Base-by-base conservation (phyloP, 1,140 invertebrate genomes). In the Ditylenchus dipsaci region DNA sequence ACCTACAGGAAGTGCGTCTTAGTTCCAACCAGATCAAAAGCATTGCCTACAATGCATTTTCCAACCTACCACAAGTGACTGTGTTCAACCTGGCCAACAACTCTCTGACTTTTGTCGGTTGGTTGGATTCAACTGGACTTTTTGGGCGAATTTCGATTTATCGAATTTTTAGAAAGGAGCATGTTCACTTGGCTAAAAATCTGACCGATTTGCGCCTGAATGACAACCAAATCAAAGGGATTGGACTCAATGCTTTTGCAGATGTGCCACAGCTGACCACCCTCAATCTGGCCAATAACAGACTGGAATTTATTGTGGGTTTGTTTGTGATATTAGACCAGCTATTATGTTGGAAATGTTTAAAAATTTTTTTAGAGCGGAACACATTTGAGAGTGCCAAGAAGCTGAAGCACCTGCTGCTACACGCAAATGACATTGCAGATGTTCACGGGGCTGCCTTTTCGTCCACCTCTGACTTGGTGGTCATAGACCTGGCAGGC, bases 341-440 rank as follows among this genome's bases (percentile, higher is more conserved):
- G n/a, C n/a, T n/a, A n/a, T n/a, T n/a, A n/a, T n/a, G n/a, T n/a
- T 38, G 33, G 33, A 38, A 38, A 38, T 38, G 3, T 38, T 5
- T 5, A 5, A 38, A 11, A 38, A 38, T 11, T 3, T 38, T 38
- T 76, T 56, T 53, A 79, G 77, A 83, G 60, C 63, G 66, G 15
- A 82, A 81, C 33, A 79, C 78, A 72, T 76, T 84, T 43, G 79
- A 83, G n/a, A 83, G 81, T 42, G 82, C 84, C 79, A 66, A 53
- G 9, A 79, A 77, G 58, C 65, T 84, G 29, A 77, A 75, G 63
- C 58, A 66, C 15, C 63, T 84, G 38, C 75, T 74, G 27, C 67
- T 84, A 13, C 72, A 72, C 13, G 68, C 75, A 27, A 84, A 84
- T 63, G 30, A 73, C 8, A 74, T 84, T 9, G 42, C 47, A 1